Conservation (phyloP, 2,888 invertebrate species). For the Nomada fucata region DNA sequence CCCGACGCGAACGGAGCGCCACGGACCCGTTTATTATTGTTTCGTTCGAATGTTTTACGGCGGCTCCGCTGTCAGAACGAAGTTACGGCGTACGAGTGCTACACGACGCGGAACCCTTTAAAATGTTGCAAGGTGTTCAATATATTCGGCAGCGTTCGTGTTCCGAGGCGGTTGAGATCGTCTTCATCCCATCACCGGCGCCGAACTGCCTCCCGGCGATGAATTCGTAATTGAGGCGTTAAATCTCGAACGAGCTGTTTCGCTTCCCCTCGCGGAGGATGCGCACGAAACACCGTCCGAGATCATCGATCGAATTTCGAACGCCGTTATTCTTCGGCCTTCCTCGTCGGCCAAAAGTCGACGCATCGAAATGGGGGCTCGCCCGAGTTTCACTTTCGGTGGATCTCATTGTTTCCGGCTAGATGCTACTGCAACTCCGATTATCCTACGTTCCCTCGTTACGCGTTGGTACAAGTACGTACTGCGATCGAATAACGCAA, state of each 20-base stretch:
- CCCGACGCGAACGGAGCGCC: constrained; percentile 1
- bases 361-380: too few species aligned
- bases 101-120: constrained; percentile 21
- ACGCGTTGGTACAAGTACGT: too few species aligned
- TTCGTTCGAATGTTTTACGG: constrained; percentile 44
- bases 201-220: constrained; percentile 44
- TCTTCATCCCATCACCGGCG: constrained; percentile 56
- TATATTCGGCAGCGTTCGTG: constrained; percentile 51
- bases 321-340: background rate
- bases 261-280: constrained; percentile 53
- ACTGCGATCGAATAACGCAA: too few species aligned
- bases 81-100: constrained; percentile 40
- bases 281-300: constrained; percentile 14
- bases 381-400: too few species aligned
- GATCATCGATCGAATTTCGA: background rate
- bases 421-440: too few species aligned
- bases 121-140: constrained; percentile 49
- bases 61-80: constrained; percentile 35
- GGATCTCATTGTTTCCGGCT: too few species aligned
- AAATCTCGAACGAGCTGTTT: constrained; percentile 64
- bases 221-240: constrained; percentile 68
- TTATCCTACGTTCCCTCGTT: too few species aligned
- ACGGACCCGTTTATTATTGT: constrained; percentile 39
- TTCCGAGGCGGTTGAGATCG: constrained; percentile 42
- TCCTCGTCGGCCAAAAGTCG: too few species aligned